phyloP scores from a whole-genome alignment of 2,888 invertebrate species.

The Dugesia japonica region DNA sequence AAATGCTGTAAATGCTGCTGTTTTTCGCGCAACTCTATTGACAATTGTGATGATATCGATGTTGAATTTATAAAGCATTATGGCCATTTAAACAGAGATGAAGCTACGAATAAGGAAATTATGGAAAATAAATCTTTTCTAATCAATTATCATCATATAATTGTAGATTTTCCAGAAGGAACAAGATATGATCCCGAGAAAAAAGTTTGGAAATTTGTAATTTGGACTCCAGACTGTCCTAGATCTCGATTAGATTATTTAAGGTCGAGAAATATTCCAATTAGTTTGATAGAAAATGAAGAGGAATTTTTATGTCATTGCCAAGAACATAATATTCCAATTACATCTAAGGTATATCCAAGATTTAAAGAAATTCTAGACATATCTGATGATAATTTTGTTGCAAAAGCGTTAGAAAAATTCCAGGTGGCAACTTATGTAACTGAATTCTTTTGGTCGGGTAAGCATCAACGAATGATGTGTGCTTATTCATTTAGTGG shows the following conservation, averaged over 20 bases:
- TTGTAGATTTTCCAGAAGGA: background rate
- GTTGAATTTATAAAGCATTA: no score
- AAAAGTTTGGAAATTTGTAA: background rate
- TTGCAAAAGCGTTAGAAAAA: background rate
- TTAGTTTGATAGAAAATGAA: background rate
- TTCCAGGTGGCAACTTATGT: background rate
- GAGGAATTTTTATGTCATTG: background rate
- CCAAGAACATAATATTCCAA: background rate
- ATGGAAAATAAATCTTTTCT: background rate
- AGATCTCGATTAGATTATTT: background rate
- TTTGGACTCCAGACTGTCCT: background rate
- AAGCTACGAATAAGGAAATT: no score
- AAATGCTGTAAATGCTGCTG: no score
- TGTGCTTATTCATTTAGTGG: background rate
- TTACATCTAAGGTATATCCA: background rate
- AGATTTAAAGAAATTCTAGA: background rate
- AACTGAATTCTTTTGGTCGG: background rate
- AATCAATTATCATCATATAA: background rate
- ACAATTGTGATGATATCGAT: no score
- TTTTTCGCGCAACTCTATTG: no score
- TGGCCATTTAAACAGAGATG: no score
- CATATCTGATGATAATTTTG: background rate
- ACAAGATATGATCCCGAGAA: background rate
- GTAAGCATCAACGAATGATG: background rate
- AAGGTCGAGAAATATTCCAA: background rate